These are phyloP conservation scores for Erebia aethiops DNA, from an alignment of 2,888 invertebrate genomes.

Conservation along the genomic window DNA sequence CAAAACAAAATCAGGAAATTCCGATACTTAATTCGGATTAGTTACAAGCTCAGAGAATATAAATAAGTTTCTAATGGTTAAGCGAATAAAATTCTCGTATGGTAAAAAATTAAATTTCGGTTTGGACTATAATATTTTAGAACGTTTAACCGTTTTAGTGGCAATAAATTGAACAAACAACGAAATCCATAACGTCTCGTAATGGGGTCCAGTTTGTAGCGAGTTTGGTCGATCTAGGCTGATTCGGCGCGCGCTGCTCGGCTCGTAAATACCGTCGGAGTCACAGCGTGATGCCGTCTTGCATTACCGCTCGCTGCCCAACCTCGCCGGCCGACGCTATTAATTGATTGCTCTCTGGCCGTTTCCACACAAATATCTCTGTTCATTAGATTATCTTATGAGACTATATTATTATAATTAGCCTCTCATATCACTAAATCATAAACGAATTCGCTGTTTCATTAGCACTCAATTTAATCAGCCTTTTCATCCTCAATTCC, in stretches of 20 bases:
- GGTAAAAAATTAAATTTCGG: conserved; percentile 19
- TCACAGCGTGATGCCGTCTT: conserved; percentile 67
- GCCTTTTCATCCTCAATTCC: not conserved
- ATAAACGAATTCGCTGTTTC: conserved; percentile 13
- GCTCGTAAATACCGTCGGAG: conserved; percentile 56
- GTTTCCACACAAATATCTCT: conserved; percentile 30
- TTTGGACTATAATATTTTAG: conserved; percentile 16
- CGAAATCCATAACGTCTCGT: conserved; percentile 32
- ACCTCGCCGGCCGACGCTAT: conserved; percentile 23
- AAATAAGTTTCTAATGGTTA: conserved; percentile 12
- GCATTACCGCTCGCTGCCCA: conserved; percentile 29
- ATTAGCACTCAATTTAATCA: not conserved
- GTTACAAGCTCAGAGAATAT: not conserved
- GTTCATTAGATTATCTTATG: conserved; percentile 36
- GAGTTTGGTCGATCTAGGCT: conserved; percentile 43
- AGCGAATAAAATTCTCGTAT: conserved; percentile 6
- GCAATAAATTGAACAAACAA: conserved; percentile 34
- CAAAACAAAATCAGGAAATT: conserved; percentile 8
- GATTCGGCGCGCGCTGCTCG: conserved; percentile 55
- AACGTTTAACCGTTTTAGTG: conserved; percentile 22
- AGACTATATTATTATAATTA: conserved; percentile 31
- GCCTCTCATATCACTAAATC: conserved; percentile 27
- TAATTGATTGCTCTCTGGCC: conserved; percentile 37
- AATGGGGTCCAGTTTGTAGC: conserved; percentile 32
- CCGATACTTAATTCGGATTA: conserved; percentile 3